Base-by-base conservation (phyloP, 2,888 invertebrate species). In the Harpalus rufipes region DNA sequence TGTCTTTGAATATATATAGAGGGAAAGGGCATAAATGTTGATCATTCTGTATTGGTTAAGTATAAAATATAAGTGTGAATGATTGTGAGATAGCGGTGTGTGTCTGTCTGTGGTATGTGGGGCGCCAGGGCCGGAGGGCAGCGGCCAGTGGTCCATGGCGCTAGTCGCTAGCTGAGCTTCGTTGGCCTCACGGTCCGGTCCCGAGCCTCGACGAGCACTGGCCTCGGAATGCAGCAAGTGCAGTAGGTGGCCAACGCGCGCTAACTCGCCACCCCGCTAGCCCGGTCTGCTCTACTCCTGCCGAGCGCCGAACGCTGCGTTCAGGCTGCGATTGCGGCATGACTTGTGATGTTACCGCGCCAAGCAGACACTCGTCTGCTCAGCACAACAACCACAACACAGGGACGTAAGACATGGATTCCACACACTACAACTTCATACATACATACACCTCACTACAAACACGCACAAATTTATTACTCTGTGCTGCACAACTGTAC, bases 171-270 rank as follows among this genome's bases (percentile, higher is more conserved):
- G 58, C 51, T 32, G 32, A 32, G 32, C 32, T 32, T 0, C 32
- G 5, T 5, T 32, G 32, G 5, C 3, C 32, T 32, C 32, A 32
- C 32, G 32, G 32, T 32, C 6, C 5, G 32, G 32, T 32, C 12
- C 56, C 51, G 21, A 21, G 56, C 8, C 78, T 14, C 32, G 58
- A 32, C 58, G 14, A 7, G 63, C 61, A 32, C 58, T 14, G n/a
- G 63, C 61, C 58, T 32, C 63, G 80, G 80, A 80, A 80, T 80
- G 80, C 80, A 80, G 80, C 80, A 80, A 80, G 80, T 80, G 80
- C 59, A 80, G 80, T 80, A 80, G 80, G 80, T 80, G 80, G 80
- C 80, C 80, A 80, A 44, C 41, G 41, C 80, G 59, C 58, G 59
- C 79, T 59, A 58, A 59, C 39, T 21, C 59, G n/a, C 25, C 79